Base-by-base conservation (phyloP, 2,888 invertebrate genomes). In the Orthosia gracilis region DNA sequence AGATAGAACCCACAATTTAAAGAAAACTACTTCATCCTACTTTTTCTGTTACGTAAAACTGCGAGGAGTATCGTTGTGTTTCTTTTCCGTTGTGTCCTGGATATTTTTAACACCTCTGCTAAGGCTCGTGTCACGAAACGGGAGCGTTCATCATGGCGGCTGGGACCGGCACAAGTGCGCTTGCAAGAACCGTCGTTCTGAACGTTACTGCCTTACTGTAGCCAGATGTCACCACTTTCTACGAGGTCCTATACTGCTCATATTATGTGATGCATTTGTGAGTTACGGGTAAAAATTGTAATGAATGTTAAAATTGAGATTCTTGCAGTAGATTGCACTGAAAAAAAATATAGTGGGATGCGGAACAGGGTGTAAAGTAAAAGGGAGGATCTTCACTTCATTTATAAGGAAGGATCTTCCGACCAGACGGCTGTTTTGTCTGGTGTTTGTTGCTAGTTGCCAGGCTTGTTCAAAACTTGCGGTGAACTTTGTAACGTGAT, bases 181-280 rank as follows among this genome's bases (percentile, higher is more conserved):
- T 88, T 83, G 87, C 82, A 75, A 86, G 84, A 87, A 77, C 81
- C 78, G 76, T 84, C 80, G 73, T 73, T 78, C 85, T 80, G 79
- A 71, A 71, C 70, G 70, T 80, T 74, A 71, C 52, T 59, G 55
- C 74, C 58, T 47, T 50, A 75, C 40, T 67, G 70, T 72, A 69
- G 57, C 72, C 79, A 83, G 77, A 83, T 83, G 79, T 64, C 73
- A 64, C 79, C 65, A n/a, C 50, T 71, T 62, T 50, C 68, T 78
- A 66, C 65, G n/a, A 78, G 67, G 31, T 69, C 47, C 61, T 76
- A 18, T 18, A 47, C 45, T 65, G 15, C 17, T 52, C 18, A 47
- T 49, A 54, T 50, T 59, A 50, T 58, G 52, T 55, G 49, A 65
- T 49, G 52, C 58, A 52, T 68, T 18, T 13, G 15, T 45, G n/a